Evolutionary conservation across 2,888 invertebrate genomes (phyloP).

Genomic region (Calameuta filiformis): DNA sequence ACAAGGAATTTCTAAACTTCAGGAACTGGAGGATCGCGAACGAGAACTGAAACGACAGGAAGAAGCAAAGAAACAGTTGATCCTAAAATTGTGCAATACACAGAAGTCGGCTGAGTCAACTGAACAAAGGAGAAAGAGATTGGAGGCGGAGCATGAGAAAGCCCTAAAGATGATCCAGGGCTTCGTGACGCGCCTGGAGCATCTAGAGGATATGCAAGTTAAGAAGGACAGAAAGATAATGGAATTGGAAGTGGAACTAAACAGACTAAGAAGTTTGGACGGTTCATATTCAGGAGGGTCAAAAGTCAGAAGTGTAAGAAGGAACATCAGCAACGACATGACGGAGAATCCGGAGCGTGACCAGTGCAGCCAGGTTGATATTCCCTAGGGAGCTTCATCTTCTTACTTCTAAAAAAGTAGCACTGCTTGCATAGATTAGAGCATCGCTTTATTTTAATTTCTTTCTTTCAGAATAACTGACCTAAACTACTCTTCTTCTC

Average conservation of each 20-base stretch:
- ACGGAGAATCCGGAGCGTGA: slow-evolving; percentile 53
- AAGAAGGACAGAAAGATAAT: slow-evolving; percentile 53
- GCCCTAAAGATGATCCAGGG: slow-evolving; percentile 71
- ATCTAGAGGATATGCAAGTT: slow-evolving; percentile 66
- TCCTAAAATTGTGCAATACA: slow-evolving; percentile 50
- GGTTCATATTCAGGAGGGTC: neutral
- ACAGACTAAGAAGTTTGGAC: slow-evolving; percentile 19
- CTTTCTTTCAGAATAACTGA: slow-evolving; percentile 52
- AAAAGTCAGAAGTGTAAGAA: slow-evolving; percentile 23
- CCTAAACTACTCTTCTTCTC: slow-evolving; percentile 25
- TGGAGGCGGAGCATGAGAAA: slow-evolving; percentile 70
- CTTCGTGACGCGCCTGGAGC: slow-evolving; percentile 70
- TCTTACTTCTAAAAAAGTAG: neutral
- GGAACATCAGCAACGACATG: slow-evolving; percentile 43
- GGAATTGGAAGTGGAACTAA: slow-evolving; percentile 49
- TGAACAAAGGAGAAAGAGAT: slow-evolving; percentile 61
- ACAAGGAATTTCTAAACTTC: slow-evolving; percentile 9
- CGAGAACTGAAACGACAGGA: slow-evolving; percentile 49
- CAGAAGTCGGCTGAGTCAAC: slow-evolving; percentile 46
- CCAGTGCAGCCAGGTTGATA: slow-evolving; percentile 56
- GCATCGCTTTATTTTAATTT: slow-evolving; percentile 17
- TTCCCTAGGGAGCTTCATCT: neutral
- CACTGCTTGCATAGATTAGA: neutral
- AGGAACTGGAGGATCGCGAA: slow-evolving; percentile 57
- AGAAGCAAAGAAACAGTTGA: slow-evolving; percentile 56